phyloP scores from a whole-genome alignment of 2,888 invertebrate species.

The Dendrolimus pini region DNA sequence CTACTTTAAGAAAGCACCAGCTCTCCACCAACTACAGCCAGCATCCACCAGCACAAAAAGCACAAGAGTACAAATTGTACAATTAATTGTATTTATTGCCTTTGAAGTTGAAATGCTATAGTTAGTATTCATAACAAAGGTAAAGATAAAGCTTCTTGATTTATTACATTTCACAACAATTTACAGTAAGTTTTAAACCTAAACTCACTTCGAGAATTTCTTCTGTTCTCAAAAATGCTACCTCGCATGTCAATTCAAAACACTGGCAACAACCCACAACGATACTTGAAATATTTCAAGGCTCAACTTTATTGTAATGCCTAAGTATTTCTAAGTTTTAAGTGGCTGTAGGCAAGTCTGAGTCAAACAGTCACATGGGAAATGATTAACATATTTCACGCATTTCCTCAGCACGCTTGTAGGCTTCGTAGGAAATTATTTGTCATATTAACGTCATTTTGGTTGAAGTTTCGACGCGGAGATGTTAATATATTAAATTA shows the following conservation, averaged over 20 bases:
- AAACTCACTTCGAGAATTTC: neutral
- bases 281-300: slow-evolving; percentile 1
- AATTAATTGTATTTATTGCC: too few relatives aligned
- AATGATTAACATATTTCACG: slow-evolving; percentile 69
- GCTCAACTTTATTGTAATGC: slow-evolving; percentile 6
- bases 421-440: slow-evolving; percentile 67
- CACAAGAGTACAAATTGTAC: too few relatives aligned
- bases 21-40: too few relatives aligned
- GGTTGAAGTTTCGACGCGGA: slow-evolving; percentile 46
- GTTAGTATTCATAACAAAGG: too few relatives aligned
- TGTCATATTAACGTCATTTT: slow-evolving; percentile 73
- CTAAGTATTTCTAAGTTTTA: slow-evolving; percentile 48
- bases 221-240: slow-evolving; percentile 12
- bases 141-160: neutral
- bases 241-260: slow-evolving; percentile 7
- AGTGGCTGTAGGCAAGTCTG: slow-evolving; percentile 33
- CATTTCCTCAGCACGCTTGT: slow-evolving; percentile 49
- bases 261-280: slow-evolving; percentile 2
- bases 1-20: too few relatives aligned
- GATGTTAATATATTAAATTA: slow-evolving; percentile 67
- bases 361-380: slow-evolving; percentile 49
- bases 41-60: too few relatives aligned
- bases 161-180: neutral
- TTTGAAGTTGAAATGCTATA: too few relatives aligned
- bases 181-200: neutral